These are phyloP conservation scores for Pterocles orientalis DNA, from an alignment of 2,113 vertebrate species.

Conservation along the genomic window DNA sequence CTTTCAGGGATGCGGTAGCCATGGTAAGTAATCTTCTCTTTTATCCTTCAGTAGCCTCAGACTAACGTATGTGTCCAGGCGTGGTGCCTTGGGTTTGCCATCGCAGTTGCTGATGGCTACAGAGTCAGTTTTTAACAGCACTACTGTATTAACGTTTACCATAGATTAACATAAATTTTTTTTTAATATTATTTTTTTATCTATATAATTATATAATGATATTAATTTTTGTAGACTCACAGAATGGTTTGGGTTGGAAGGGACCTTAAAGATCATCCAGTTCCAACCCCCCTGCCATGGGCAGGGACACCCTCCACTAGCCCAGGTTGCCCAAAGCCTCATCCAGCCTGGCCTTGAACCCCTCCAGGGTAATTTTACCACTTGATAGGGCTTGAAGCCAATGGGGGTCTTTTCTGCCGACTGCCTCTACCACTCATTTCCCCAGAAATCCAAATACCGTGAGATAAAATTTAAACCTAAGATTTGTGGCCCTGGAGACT, in stretches of 20 bases:
- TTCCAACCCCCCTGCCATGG: too few species aligned
- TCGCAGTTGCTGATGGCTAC: not conserved
- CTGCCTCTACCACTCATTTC: not conserved
- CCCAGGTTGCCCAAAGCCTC: too few species aligned
- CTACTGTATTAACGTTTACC: not conserved
- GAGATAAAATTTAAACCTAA: not conserved
- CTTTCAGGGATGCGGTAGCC: not conserved
- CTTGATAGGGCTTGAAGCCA: not conserved
- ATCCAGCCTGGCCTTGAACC: too few species aligned
- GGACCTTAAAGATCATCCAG: too few species aligned
- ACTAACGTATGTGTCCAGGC: not conserved
- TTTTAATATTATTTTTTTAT: too few species aligned
- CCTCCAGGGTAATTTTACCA: too few species aligned
- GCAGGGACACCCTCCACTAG: too few species aligned
- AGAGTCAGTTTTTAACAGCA: not conserved
- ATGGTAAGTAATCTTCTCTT: slow-evolving; percentile 16
- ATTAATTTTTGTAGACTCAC: too few species aligned
- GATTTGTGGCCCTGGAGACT: not conserved
- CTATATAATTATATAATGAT: too few species aligned
- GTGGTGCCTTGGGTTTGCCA: not conserved
- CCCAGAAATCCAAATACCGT: not conserved
- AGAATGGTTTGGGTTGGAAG: too few species aligned
- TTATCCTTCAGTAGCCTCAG: not conserved
- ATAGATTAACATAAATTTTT: not conserved
- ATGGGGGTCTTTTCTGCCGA: not conserved